Percentiles rank a stretch among this genome's conserved stretches.
These are phyloP conservation scores for Siderastrea radians DNA, from an alignment of 92 coral and sea anemone species.

Conservation along the genomic window DNA sequence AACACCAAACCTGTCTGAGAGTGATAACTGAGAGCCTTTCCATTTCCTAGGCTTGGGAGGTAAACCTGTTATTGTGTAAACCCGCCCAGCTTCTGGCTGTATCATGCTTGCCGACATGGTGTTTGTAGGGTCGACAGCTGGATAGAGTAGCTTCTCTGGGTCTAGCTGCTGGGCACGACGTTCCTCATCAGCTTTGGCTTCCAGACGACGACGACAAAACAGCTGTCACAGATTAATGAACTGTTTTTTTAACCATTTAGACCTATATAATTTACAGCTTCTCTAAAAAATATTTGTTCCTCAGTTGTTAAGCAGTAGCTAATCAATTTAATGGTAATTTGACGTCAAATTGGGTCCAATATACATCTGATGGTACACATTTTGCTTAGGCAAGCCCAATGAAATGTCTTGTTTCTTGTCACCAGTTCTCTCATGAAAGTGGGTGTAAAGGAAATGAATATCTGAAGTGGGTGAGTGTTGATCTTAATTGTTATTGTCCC, in stretches of 20 bases:
- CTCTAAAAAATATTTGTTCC: too few relatives aligned
- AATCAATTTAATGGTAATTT: too few relatives aligned
- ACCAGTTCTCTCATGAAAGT: too few relatives aligned
- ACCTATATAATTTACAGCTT: too few relatives aligned
- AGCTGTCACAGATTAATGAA: slow-evolving; percentile 50
- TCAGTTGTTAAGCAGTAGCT: too few relatives aligned
- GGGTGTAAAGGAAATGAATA: too few relatives aligned
- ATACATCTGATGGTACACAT: too few relatives aligned
- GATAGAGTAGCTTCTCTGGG: slow-evolving; percentile 73
- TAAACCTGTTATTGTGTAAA: slow-evolving; percentile 74
- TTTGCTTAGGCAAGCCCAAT: too few relatives aligned
- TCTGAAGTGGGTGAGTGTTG: too few relatives aligned
- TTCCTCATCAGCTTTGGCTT: slow-evolving; percentile 73
- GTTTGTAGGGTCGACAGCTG: slow-evolving; percentile 78
- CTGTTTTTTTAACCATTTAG: not conserved
- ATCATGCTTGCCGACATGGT: slow-evolving; percentile 92
- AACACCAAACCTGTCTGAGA: slow-evolving; percentile 75
- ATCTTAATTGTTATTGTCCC: too few relatives aligned
- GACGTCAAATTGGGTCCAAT: too few relatives aligned
- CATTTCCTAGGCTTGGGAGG: slow-evolving; percentile 84
- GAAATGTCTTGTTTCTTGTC: too few relatives aligned
- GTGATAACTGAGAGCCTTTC: slow-evolving; percentile 88
- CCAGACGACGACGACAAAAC: slow-evolving; percentile 75
- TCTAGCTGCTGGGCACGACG: slow-evolving; percentile 70
- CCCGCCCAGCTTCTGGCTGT: slow-evolving; percentile 84